Conservation (phyloP, 2,113 vertebrate genomes). For the Stercorarius parasiticus region DNA sequence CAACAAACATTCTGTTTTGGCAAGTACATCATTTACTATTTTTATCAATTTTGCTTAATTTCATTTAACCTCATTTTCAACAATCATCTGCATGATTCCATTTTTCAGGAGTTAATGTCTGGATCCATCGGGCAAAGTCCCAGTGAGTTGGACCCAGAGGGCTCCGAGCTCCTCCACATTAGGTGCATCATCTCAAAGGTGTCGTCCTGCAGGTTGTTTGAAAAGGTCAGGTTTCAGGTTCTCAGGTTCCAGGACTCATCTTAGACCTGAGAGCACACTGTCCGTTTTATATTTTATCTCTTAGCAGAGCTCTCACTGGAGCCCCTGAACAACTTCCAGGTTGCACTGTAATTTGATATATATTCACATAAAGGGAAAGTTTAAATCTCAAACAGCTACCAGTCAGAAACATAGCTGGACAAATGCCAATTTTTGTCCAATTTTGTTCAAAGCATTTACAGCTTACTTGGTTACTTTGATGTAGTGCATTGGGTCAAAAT, state of each 20-base stretch:
- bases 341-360: not conserved
- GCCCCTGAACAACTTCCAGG: not conserved
- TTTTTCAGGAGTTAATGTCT: not conserved
- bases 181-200: not conserved
- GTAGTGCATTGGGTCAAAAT: constrained; percentile 53
- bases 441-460: constrained; percentile 25
- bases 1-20: not conserved
- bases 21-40: not conserved
- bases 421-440: constrained; percentile 70
- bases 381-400: not conserved
- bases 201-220: not conserved
- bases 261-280: not conserved
- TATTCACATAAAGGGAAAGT: not conserved
- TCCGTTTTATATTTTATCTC: not conserved
- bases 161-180: not conserved
- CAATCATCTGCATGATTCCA: not conserved
- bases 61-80: not conserved
- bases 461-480: constrained; percentile 52
- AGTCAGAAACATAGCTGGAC: constrained; percentile 66
- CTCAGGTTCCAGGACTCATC: not conserved
- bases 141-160: not conserved
- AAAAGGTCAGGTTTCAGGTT: not conserved
- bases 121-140: not conserved
- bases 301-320: not conserved
- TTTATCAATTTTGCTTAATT: not conserved